Base-by-base conservation (phyloP, 2,113 vertebrate species). In the Copsychus sechellarum region DNA sequence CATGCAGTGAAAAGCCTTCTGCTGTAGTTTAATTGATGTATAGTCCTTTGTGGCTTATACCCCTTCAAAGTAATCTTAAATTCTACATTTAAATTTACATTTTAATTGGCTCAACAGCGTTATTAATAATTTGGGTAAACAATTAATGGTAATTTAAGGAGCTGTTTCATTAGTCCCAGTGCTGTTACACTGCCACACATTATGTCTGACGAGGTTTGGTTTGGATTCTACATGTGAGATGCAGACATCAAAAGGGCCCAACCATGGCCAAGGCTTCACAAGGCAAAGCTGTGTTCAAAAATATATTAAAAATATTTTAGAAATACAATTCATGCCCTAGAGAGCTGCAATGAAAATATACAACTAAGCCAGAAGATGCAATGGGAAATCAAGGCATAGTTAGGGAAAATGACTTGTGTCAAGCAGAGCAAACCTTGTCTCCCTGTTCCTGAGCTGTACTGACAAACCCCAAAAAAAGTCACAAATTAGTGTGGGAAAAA, bases 1-100 rank as follows among this genome's bases (percentile, higher is more conserved):
- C 92, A 93, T 47, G 33, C 38, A 29, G 10, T 60, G 81, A 91
- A 91, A 58, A 93, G 88, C 61, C 40, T 92, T 88, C 84, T 82
- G 61, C 69, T 72, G 56, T 23, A 18, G 73, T 95, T 94, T 43
- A 86, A 88, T 47, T 94, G 87, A 93, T 34, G 65, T 36, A 40
- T 2, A 45, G 71, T 72, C 91, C 92, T 77, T 38, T 73, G 92
- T n/a, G 93, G 88, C 57, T 81, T 57, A 33, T 12, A 86, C 7
- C 23, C 17, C 11, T 81, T 86, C 90, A 60, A 86, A 92, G 65
- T 33, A 56, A 86, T 69, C 69, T 84, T 76, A 78, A 76, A 85
- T 47, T 43, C 45, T 70, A n/a, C 42, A n/a, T 48, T 85, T 87
- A 48, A 47, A 47, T 47, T 48, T 48, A 48, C 47, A 50, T 50